These are phyloP conservation scores for Cheilosia scutellata DNA, from an alignment of 2,888 invertebrate species.

Conservation along the genomic window DNA sequence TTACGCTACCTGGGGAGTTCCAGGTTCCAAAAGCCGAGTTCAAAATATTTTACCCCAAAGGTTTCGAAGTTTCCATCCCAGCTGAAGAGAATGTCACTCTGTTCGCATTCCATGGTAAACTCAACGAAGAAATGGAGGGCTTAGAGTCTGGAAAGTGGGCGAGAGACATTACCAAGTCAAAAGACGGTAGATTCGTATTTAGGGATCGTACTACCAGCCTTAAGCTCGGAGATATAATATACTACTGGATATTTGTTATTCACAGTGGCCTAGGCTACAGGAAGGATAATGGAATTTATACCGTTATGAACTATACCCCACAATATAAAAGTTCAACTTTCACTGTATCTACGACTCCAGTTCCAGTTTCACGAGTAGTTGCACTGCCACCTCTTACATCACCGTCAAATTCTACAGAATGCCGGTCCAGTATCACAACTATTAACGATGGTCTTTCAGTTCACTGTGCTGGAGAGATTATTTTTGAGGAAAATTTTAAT, in stretches of 20 bases:
- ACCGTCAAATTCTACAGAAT: background rate
- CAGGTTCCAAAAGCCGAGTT: conserved; percentile 83
- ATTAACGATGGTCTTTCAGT: conserved; percentile 76
- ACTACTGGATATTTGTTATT: conserved; percentile 90
- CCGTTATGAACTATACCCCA: conserved; percentile 15
- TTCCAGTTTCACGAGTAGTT: too few relatives aligned
- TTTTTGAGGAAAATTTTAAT: conserved; percentile 81
- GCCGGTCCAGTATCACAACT: conserved; percentile 33
- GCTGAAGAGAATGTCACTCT: conserved; percentile 87
- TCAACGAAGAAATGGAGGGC: conserved; percentile 88
- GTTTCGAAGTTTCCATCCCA: conserved; percentile 85
- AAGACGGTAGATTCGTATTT: conserved; percentile 88
- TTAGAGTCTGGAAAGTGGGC: conserved; percentile 88
- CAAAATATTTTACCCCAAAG: conserved; percentile 84
- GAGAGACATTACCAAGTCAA: conserved; percentile 86
- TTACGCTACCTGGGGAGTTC: conserved; percentile 75
- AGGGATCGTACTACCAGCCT: conserved; percentile 86
- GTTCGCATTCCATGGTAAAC: conserved; percentile 89
- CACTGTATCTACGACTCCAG: background rate
- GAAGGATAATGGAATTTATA: conserved; percentile 85
- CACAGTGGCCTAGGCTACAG: conserved; percentile 88
- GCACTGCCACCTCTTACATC: background rate
- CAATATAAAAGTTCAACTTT: background rate
- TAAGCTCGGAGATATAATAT: conserved; percentile 87
- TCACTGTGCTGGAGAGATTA: conserved; percentile 79